These are phyloP conservation scores for Struthidea cinerea DNA, from an alignment of 2,113 vertebrate genomes.

Conservation along the genomic window DNA sequence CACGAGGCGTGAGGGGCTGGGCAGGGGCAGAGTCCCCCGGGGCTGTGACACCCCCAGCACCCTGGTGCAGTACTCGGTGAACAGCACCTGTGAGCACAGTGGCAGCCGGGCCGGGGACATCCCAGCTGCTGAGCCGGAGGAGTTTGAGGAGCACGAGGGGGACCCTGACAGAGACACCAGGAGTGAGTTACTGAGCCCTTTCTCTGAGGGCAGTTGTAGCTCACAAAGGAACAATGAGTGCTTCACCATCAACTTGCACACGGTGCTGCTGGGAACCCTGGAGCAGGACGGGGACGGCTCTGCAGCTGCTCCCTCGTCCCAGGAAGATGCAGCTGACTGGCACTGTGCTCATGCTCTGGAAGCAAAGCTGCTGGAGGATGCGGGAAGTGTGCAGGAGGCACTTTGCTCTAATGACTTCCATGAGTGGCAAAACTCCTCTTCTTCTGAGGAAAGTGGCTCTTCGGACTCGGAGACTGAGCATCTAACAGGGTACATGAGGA, in stretches of 20 bases:
- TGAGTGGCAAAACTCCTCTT: not conserved
- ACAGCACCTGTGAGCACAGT: not conserved
- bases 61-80: accelerated
- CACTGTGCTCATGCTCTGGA: not conserved
- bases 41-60: accelerated
- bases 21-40: accelerated
- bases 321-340: not conserved
- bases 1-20: not conserved
- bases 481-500: conserved; percentile 57
- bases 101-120: not conserved
- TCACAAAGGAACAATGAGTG: not conserved
- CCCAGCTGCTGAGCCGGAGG: not conserved
- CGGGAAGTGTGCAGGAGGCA: not conserved
- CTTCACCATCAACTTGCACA: conserved; percentile 66
- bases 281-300: not conserved
- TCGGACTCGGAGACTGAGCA: not conserved
- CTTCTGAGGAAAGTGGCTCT: conserved; percentile 14
- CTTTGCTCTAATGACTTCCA: not conserved
- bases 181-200: not conserved
- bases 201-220: not conserved
- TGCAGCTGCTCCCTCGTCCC: not conserved
- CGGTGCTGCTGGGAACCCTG: conserved; percentile 53
- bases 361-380: not conserved
- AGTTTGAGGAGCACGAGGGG: not conserved
- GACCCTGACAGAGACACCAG: not conserved